Base-by-base conservation (phyloP, 2,113 vertebrate species). In the Vombatus ursinus region DNA sequence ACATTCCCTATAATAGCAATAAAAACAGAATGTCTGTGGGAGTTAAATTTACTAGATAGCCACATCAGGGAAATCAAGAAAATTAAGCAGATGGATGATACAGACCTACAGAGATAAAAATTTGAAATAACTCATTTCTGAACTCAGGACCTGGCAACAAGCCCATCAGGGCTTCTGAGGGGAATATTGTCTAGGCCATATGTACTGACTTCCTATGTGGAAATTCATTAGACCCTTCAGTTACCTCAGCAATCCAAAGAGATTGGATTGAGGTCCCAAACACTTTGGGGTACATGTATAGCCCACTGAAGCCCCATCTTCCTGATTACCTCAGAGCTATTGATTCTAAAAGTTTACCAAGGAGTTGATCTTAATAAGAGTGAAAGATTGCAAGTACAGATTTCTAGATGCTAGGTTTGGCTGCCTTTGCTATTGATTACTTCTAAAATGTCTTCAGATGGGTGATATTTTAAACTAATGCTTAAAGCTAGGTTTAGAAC, bases 391-490 rank as follows among this genome's bases (percentile, higher is more conserved):
- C 91, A 95, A 54, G 97, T 95, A 97, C 53, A 93, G 49, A 94
- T 95, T 96, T 48, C 96, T 95, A 97, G 44, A 97, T 95, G 90
- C 50, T 92, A 53, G 11, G 26, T 93, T 96, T 90, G n/a, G 47
- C 93, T 90, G 94, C 95, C 50, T 96, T 95, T 94, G 93, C 89
- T 95, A 96, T 90, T 24, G 97, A 95, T 90, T 94, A 54, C 90
- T 91, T 93, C 91, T 95, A 96, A 52, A 93, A 97, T 19, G 47
- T 53, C 95, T 96, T 97, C 84, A 93, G 90, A 96, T 28, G 92
- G 97, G 91, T 96, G 95, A 57, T 91, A 98, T 50, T 97, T 95
- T 96, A 98, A 98, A 97, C 61, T 89, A 95, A 95, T 53, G 93
- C 57, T 98, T 95, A 96, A 95, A 52, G 94, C 95, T 97, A 52